These are phyloP conservation scores for Philhelius pedissequus DNA, from an alignment of 2,888 invertebrate species.

Conservation along the genomic window DNA sequence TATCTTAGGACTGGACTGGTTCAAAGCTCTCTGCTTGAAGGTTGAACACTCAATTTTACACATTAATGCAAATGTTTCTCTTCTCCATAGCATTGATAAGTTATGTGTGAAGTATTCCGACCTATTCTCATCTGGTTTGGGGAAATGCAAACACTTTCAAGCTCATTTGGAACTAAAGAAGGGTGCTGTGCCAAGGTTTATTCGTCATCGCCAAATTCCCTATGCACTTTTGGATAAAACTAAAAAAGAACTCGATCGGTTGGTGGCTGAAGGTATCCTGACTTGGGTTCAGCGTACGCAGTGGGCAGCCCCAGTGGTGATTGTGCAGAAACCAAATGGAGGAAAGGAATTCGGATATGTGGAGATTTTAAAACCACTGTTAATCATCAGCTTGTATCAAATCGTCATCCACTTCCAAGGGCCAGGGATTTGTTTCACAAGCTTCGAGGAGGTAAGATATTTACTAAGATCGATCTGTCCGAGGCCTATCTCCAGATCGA, in stretches of 20 bases:
- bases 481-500: background rate
- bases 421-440: slow-evolving; percentile 67
- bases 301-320: slow-evolving; percentile 74
- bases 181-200: background rate
- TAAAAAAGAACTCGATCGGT: background rate
- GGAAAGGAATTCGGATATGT: slow-evolving; percentile 69
- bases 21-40: background rate
- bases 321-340: slow-evolving; percentile 71
- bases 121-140: background rate
- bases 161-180: background rate
- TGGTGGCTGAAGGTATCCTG: background rate
- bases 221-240: background rate
- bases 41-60: background rate
- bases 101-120: background rate
- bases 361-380: slow-evolving; percentile 69
- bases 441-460: slow-evolving; percentile 61
- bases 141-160: background rate
- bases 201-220: slow-evolving; percentile 4
- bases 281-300: slow-evolving; percentile 6
- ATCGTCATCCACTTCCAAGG: slow-evolving; percentile 70
- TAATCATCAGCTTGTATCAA: slow-evolving; percentile 70
- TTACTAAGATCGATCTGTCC: slow-evolving; percentile 70
- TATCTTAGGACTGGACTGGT: too few species aligned
- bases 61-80: background rate
- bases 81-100: background rate